phyloP scores from a whole-genome alignment of 2,888 invertebrate genomes.

The Tinea trinotella region DNA sequence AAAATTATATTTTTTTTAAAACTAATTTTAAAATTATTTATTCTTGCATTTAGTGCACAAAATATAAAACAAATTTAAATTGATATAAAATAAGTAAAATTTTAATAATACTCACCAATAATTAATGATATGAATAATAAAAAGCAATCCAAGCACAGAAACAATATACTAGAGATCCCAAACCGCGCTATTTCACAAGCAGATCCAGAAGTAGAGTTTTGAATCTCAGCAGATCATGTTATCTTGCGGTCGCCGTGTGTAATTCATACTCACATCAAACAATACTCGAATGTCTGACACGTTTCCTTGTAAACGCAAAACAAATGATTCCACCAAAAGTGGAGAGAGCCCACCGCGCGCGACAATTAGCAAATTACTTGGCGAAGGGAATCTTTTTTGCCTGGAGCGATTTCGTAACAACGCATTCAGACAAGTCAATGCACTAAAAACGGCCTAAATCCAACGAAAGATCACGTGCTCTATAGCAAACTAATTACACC shows the following conservation, averaged over 20 bases:
- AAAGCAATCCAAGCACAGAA: slow-evolving; percentile 1
- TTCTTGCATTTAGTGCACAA: too few species aligned
- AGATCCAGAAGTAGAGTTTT: slow-evolving; percentile 23
- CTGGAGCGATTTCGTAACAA: slow-evolving; percentile 52
- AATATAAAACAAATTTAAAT: too few species aligned
- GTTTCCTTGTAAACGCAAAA: slow-evolving; percentile 3
- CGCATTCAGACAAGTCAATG: slow-evolving; percentile 37
- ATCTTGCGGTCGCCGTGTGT: slow-evolving; percentile 14
- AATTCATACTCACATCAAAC: background rate
- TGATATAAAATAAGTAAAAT: too few species aligned
- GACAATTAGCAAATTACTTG: slow-evolving; percentile 53
- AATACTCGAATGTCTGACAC: slow-evolving; percentile 16
- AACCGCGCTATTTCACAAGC: slow-evolving; percentile 60
- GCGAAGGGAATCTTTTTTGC: slow-evolving; percentile 42
- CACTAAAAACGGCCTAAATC: slow-evolving; percentile 53
- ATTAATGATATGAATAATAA: background rate
- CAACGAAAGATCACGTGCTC: slow-evolving; percentile 33
- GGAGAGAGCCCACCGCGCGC: slow-evolving; percentile 4
- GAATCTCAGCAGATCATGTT: slow-evolving; percentile 14
- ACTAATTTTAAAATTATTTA: too few species aligned
- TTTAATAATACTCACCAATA: background rate
- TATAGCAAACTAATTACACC: slow-evolving; percentile 19
- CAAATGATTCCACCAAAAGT: background rate
- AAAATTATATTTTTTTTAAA: too few species aligned
- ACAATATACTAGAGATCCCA: slow-evolving; percentile 31